Evolutionary conservation across 2,113 vertebrate species (phyloP), one percentile per base, ranked within the genome.

Genomic region (Etheostoma spectabile): DNA sequence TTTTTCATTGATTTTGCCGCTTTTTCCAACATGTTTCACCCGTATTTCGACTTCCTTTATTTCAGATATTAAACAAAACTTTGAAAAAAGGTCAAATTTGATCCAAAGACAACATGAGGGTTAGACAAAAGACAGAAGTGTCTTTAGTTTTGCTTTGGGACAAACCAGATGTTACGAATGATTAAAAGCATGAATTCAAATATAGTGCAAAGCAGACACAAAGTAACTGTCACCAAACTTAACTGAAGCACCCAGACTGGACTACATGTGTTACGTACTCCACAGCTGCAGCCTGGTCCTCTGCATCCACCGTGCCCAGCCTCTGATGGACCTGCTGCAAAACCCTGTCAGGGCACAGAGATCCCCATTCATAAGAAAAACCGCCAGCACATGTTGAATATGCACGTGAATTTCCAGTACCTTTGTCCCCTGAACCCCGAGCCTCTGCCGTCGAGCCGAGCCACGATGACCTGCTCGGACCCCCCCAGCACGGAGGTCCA

Each of bases 351-450:
- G 8, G 56, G 0, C 45, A 59, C 13, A 46, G 51, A 3, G 21
- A 61, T 1, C 8, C 59, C 45, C 13, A 2, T 66, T 15, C 35
- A 27, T 35, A 14, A 35, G 5, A 12, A 8, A 24, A 18, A 18
- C 30, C 1, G 14, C 16, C 3, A 4, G 13, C 5, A 16, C 8
- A 27, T 30, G 49, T 5, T 56, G 42, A 38, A 24, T 0, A 1
- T 27, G 15, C 0, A 4, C 0, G 49, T 14, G 59, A 11, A 6
- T 6, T 19, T 76, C 5, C 45, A 6, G 18, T 1, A 93, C 93
- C 91, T 93, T 85, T 93, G 91, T 60, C 94, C 94, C 78, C 85
- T 91, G 86, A 89, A 95, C 0, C 92, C 93, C 0, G 91, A 92
- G 3, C 94, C 94, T 45, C 94, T 77, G 83, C 92, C 93, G 18